These are phyloP conservation scores for Lingula anatina DNA, from an alignment of 2,888 invertebrate genomes.

Conservation along the genomic window DNA sequence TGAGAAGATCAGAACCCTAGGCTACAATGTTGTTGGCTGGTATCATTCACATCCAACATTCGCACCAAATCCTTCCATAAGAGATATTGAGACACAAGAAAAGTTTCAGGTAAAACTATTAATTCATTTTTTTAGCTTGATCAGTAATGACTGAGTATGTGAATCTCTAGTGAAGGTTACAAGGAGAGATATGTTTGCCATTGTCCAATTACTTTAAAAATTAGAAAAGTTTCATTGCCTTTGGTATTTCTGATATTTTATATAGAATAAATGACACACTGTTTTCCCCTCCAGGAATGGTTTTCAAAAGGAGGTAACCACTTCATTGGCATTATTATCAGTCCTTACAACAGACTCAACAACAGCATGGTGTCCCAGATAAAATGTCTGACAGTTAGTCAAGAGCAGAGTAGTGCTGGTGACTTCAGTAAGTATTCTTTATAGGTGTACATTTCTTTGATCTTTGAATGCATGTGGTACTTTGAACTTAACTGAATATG, in stretches of 20 bases:
- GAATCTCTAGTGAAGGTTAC: too few relatives aligned
- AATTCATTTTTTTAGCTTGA: too few relatives aligned
- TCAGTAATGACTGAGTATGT: too few relatives aligned
- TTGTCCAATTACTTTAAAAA: too few relatives aligned
- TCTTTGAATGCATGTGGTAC: too few relatives aligned
- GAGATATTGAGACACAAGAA: constrained; percentile 65
- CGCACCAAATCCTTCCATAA: constrained; percentile 65
- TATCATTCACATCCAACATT: constrained; percentile 75
- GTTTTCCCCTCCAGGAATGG: constrained; percentile 46
- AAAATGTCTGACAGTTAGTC: constrained; percentile 33
- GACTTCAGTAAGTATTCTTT: constrained; percentile 31
- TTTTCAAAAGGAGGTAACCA: constrained; percentile 56
- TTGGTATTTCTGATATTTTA: too few relatives aligned
- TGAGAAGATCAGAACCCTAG: constrained; percentile 56
- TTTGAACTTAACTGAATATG: too few relatives aligned
- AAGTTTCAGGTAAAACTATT: constrained; percentile 56
- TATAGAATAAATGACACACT: too few relatives aligned
- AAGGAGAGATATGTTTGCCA: too few relatives aligned
- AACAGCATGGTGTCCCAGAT: constrained; percentile 24
- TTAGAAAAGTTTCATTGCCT: too few relatives aligned
- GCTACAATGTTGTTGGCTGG: constrained; percentile 64
- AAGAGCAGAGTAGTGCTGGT: constrained; percentile 17
- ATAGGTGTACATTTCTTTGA: too few relatives aligned
- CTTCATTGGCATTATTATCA: constrained; percentile 64
- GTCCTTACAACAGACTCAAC: constrained; percentile 58